phyloP scores from a whole-genome alignment of 2,888 invertebrate species.

The Atrina japonica region DNA sequence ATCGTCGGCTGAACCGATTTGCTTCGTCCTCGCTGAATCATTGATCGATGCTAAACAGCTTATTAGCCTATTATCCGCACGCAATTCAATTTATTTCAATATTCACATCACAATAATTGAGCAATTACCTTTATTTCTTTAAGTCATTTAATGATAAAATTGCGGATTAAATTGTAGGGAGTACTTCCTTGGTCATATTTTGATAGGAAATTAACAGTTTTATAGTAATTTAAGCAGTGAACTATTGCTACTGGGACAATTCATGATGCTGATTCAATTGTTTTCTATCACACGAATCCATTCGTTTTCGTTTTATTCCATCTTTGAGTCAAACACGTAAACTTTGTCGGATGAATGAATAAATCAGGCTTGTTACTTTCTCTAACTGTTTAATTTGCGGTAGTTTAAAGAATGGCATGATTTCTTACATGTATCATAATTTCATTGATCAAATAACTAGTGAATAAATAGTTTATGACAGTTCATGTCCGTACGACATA shows the following conservation, averaged over 20 bases:
- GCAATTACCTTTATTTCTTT: constrained; percentile 50
- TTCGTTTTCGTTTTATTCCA: too few relatives aligned
- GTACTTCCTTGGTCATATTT: constrained; percentile 49
- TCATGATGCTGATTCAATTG: background rate
- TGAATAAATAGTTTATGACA: too few relatives aligned
- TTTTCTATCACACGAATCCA: too few relatives aligned
- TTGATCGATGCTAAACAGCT: constrained; percentile 11
- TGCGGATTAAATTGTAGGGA: constrained; percentile 47
- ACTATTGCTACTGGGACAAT: constrained; percentile 18
- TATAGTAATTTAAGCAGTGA: constrained; percentile 44
- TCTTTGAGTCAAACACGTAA: too few relatives aligned
- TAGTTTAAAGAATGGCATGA: too few relatives aligned
- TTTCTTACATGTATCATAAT: too few relatives aligned
- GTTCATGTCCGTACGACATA: too few relatives aligned
- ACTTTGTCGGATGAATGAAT: too few relatives aligned
- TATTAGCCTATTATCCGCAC: constrained; percentile 40
- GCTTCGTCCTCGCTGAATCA: constrained; percentile 11
- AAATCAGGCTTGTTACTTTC: too few relatives aligned
- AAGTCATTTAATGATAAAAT: constrained; percentile 50
- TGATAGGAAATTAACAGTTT: constrained; percentile 52
- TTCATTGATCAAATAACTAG: too few relatives aligned
- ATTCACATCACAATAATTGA: constrained; percentile 45
- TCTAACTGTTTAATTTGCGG: too few relatives aligned
- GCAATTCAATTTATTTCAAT: constrained; percentile 49
- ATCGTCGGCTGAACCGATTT: background rate